A percentile compares a stretch with the other conserved stretches of the same genome.
Conservation (phyloP, 2,113 vertebrate genomes). For the Thalassoma bifasciatum region DNA sequence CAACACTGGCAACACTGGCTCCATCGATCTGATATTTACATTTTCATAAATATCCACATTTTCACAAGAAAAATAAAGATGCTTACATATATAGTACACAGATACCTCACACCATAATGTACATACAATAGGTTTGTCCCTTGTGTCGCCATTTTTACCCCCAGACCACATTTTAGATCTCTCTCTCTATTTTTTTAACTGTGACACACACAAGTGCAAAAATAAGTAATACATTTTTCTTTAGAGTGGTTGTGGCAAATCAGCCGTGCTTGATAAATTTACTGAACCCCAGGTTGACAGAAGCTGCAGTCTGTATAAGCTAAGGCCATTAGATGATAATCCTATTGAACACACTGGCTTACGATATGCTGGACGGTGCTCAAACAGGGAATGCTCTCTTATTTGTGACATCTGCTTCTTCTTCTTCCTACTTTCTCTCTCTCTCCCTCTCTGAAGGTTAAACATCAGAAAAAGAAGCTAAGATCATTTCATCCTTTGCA, state of each 20-base stretch:
- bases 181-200: conserved; percentile 15
- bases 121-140: conserved; percentile 68
- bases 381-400: conserved; percentile 32
- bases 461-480: conserved; percentile 31
- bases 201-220: conserved; percentile 74
- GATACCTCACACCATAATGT: conserved; percentile 80
- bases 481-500: not conserved
- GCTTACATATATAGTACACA: conserved; percentile 79
- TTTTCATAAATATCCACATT: conserved; percentile 80
- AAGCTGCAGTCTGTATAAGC: conserved; percentile 58
- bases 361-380: conserved; percentile 53
- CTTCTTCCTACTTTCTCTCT: not conserved
- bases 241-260: conserved; percentile 56
- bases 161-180: conserved; percentile 31
- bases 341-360: conserved; percentile 55
- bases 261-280: conserved; percentile 45
- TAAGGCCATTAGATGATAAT: conserved; percentile 70
- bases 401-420: conserved; percentile 23
- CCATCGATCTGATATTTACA: conserved; percentile 77
- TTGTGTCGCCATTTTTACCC: conserved; percentile 14
- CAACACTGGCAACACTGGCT: conserved; percentile 54
- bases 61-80: conserved; percentile 82
- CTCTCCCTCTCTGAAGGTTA: conserved; percentile 54
- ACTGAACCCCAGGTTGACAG: conserved; percentile 52
- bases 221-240: conserved; percentile 65